Conservation (phyloP, 2,113 vertebrate genomes). For the Varanus salvator region DNA sequence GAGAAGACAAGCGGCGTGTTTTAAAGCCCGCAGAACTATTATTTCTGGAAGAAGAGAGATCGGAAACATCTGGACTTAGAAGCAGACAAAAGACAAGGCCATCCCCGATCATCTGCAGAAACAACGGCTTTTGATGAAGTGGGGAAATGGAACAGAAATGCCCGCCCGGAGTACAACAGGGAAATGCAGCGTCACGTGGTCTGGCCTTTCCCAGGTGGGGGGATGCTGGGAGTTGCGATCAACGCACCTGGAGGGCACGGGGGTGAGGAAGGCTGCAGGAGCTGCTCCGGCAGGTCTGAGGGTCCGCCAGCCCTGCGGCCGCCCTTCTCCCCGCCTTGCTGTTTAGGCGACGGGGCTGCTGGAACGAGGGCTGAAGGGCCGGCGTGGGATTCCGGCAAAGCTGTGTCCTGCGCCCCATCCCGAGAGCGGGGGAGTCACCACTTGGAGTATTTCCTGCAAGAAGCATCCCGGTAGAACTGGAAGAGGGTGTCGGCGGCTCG, state of each 20-base stretch:
- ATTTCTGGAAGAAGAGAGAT: not conserved
- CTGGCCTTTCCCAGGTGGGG: too few relatives aligned
- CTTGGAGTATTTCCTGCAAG: conserved; percentile 87
- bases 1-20: not conserved
- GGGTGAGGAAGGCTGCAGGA: not conserved
- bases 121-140: not conserved
- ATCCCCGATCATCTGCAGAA: not conserved
- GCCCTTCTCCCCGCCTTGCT: not conserved
- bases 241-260: too few relatives aligned
- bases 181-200: not conserved
- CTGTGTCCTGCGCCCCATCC: not conserved
- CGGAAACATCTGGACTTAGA: not conserved
- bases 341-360: not conserved
- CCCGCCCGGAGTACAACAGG: too few relatives aligned
- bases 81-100: not conserved
- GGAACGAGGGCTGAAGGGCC: not conserved
- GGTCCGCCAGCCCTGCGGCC: too few relatives aligned
- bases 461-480: conserved; percentile 88
- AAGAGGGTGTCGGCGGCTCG: conserved; percentile 84
- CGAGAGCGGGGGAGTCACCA: conserved; percentile 50
- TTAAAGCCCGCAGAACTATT: not conserved
- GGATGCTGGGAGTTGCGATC: too few relatives aligned
- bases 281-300: too few relatives aligned
- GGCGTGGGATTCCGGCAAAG: too few relatives aligned
- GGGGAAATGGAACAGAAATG: not conserved